phyloP scores from a whole-genome alignment of 1,140 invertebrate genomes.

The Vanessa tameamea region DNA sequence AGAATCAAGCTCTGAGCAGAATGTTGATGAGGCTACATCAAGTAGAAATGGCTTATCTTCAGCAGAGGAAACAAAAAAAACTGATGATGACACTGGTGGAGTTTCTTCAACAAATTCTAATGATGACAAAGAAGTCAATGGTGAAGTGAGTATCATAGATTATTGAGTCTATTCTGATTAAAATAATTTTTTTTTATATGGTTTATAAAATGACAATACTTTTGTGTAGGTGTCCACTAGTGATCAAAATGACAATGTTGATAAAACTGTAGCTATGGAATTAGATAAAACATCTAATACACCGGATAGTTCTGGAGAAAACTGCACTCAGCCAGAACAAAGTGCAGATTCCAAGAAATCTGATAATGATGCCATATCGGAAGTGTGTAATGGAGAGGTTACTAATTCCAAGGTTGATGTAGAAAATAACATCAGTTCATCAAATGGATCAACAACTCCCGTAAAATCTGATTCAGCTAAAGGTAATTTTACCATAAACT shows the following conservation, averaged over 20 bases:
- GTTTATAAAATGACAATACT: neutral
- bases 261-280: constrained; percentile 54
- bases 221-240: constrained; percentile 78
- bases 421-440: constrained; percentile 76
- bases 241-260: constrained; percentile 68
- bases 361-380: constrained; percentile 59
- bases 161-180: too few relatives aligned
- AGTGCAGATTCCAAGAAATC: constrained; percentile 68
- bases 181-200: too few relatives aligned
- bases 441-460: constrained; percentile 70
- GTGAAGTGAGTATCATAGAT: constrained; percentile 53
- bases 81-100: constrained; percentile 70
- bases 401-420: constrained; percentile 81
- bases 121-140: constrained; percentile 71
- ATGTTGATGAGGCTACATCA: constrained; percentile 56
- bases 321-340: constrained; percentile 78
- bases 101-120: constrained; percentile 75
- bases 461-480: constrained; percentile 56
- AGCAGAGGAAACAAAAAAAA: constrained; percentile 40
- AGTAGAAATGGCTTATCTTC: constrained; percentile 60
- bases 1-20: constrained; percentile 64
- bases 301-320: constrained; percentile 83
- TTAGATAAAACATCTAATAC: constrained; percentile 62
- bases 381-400: constrained; percentile 72
- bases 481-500: constrained; percentile 37